Evolutionary conservation across 2,797 vertebrate species (phyloP).

Genomic region (Falco berigora): DNA sequence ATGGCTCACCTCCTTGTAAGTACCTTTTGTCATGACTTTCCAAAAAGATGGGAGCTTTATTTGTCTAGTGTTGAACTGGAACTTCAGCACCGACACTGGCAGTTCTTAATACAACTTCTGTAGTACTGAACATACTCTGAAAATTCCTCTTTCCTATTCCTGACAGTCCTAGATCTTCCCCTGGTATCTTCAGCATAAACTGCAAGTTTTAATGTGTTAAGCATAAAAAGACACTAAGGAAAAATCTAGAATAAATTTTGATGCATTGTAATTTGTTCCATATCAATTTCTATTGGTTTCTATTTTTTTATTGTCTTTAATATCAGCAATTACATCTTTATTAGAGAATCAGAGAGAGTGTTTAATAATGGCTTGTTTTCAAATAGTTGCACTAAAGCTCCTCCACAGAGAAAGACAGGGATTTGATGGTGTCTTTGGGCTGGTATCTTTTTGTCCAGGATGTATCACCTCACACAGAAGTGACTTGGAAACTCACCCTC

Average conservation of each 20-base stretch:
- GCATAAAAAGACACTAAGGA: background rate
- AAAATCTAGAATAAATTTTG: background rate
- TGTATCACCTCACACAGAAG: fast-evolving
- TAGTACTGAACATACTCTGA: background rate
- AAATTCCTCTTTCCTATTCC: background rate
- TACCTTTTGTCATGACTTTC: background rate
- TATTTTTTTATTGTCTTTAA: background rate
- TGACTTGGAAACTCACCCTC: background rate
- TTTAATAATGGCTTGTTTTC: background rate
- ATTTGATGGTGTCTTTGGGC: background rate
- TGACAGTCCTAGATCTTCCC: background rate
- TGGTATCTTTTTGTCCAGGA: background rate
- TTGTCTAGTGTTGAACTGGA: background rate
- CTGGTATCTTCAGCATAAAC: background rate
- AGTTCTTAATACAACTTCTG: background rate
- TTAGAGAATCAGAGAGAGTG: background rate
- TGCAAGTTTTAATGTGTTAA: background rate
- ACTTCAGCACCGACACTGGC: background rate
- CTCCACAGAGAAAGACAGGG: background rate
- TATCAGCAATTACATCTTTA: background rate
- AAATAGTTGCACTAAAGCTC: background rate
- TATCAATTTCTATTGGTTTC: background rate
- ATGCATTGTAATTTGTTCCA: background rate
- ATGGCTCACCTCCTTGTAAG: background rate
- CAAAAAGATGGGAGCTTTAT: background rate